These are phyloP conservation scores for Graphium colonna DNA, from an alignment of 2,888 invertebrate species.

Conservation along the genomic window DNA sequence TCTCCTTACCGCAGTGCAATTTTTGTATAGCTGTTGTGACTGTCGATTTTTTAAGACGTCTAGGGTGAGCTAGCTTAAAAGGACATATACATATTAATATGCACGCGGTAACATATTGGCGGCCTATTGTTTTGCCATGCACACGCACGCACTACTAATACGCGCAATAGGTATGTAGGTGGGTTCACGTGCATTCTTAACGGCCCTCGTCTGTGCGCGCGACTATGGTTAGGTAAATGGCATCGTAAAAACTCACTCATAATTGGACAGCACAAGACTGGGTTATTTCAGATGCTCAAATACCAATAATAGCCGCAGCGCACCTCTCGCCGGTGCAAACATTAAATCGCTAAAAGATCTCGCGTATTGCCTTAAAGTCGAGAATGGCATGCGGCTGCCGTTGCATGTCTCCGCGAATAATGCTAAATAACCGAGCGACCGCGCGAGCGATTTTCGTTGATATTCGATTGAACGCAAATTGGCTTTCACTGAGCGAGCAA, in stretches of 20 bases:
- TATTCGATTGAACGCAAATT: constrained; percentile 24
- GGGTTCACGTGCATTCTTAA: not conserved
- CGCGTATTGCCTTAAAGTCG: constrained; percentile 11
- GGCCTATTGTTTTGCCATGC: constrained; percentile 17
- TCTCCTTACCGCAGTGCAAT: too few relatives aligned
- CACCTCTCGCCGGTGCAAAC: constrained; percentile 11
- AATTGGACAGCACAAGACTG: not conserved
- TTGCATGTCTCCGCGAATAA: constrained; percentile 14
- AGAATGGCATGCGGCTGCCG: constrained; percentile 6
- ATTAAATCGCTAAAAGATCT: constrained; percentile 17
- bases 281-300: constrained; percentile 14
- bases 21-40: too few relatives aligned
- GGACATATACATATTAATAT: constrained; percentile 15
- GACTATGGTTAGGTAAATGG: not conserved
- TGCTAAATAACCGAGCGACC: constrained; percentile 9
- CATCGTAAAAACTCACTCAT: constrained; percentile 1
- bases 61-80: not conserved
- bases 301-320: constrained; percentile 7
- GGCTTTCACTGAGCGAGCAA: constrained; percentile 22
- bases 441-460: constrained; percentile 20
- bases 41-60: too few relatives aligned
- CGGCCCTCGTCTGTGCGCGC: too few relatives aligned
- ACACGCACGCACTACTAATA: constrained; percentile 20
- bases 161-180: not conserved
- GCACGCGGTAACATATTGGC: constrained; percentile 15